Percentiles rank a stretch among this genome's conserved stretches.
Conservation (phyloP, 53 echinoderm and acorn worm genomes). For the Patiria pectinifera region DNA sequence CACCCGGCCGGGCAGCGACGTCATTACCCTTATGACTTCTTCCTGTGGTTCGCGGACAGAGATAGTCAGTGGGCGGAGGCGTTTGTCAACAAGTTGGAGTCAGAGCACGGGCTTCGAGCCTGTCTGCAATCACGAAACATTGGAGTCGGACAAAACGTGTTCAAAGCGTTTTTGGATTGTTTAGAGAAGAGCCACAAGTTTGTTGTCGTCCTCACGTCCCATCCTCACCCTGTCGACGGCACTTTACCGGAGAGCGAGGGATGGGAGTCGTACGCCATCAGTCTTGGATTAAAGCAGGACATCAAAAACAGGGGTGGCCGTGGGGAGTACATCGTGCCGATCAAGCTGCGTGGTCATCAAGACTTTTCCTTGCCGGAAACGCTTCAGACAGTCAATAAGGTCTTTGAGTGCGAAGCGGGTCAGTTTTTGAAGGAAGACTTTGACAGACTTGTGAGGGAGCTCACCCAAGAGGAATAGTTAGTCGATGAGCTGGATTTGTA, state of each 20-base stretch:
- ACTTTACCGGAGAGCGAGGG: slow-evolving; percentile 56
- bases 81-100: slow-evolving; percentile 75
- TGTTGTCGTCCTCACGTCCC: background rate
- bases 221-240: too few relatives aligned
- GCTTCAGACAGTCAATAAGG: background rate
- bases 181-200: slow-evolving; percentile 62
- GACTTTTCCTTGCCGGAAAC: background rate
- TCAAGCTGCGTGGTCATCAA: background rate
- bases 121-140: slow-evolving; percentile 73
- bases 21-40: slow-evolving; percentile 68
- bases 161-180: slow-evolving; percentile 10
- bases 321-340: slow-evolving; percentile 28
- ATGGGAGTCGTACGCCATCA: background rate
- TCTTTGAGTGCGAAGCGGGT: slow-evolving; percentile 42
- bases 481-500: too few relatives aligned
- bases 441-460: slow-evolving; percentile 7
- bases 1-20: background rate
- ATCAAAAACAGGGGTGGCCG: slow-evolving; percentile 20
- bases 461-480: background rate
- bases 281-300: slow-evolving; percentile 7
- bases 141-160: slow-evolving; percentile 26
- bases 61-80: slow-evolving; percentile 78
- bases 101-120: slow-evolving; percentile 46
- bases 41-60: slow-evolving; percentile 61
- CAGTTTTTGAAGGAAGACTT: slow-evolving; percentile 42